Percentiles rank a stretch among this genome's conserved stretches.
Conservation (phyloP, 2,888 invertebrate species). For the Nesidiocoris tenuis region DNA sequence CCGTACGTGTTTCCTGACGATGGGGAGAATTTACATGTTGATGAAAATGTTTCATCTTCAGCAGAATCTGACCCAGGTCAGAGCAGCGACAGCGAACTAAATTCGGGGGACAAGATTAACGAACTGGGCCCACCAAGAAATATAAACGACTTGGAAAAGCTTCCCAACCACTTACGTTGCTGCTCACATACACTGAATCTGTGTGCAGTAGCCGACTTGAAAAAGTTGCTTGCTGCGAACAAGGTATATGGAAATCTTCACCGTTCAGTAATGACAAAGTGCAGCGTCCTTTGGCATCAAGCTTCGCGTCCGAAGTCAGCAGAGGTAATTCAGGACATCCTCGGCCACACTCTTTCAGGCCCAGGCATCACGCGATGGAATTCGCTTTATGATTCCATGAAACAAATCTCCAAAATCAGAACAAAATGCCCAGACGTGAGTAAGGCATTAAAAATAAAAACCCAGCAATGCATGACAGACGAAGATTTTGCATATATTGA, state of each 20-base stretch:
- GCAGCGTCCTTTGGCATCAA: slow-evolving; percentile 18
- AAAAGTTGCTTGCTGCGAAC: neutral
- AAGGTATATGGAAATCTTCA: neutral
- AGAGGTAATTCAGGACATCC: slow-evolving; percentile 2
- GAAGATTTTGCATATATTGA: slow-evolving; percentile 16
- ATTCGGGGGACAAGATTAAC: neutral
- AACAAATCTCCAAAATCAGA: neutral
- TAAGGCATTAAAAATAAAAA: slow-evolving; percentile 4
- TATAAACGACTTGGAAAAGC: slow-evolving; percentile 1
- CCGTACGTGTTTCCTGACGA: slow-evolving; percentile 20
- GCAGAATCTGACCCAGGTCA: slow-evolving; percentile 9
- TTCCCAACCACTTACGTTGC: slow-evolving; percentile 26
- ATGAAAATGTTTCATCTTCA: neutral
- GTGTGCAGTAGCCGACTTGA: slow-evolving; percentile 8
- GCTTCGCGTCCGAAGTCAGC: neutral
- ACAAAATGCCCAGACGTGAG: neutral
- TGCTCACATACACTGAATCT: slow-evolving; percentile 2
- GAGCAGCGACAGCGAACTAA: neutral
- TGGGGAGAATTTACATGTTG: neutral
- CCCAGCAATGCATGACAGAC: slow-evolving; percentile 2
- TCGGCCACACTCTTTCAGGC: slow-evolving; percentile 11
- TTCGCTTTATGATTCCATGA: neutral
- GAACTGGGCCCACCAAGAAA: slow-evolving; percentile 6
- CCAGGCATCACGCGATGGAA: slow-evolving; percentile 28
- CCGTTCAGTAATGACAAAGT: slow-evolving; percentile 6